Percentiles rank a stretch among this genome's conserved stretches.
Conservation (phyloP, 2,888 invertebrate genomes). For the Cynaeus angustus region DNA sequence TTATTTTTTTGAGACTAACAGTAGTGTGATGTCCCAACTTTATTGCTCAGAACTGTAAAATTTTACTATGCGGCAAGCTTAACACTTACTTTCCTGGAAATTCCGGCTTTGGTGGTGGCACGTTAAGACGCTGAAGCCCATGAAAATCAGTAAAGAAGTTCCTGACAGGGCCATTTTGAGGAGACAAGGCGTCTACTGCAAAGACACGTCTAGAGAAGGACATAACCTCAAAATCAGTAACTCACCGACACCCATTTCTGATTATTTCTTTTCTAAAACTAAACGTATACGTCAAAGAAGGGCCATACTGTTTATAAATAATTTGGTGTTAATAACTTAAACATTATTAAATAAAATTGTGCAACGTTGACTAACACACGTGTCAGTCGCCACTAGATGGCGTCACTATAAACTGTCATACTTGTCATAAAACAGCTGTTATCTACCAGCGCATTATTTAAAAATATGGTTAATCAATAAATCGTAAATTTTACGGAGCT, state of each 20-base stretch:
- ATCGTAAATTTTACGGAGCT: too few species aligned
- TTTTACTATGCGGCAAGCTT: too few species aligned
- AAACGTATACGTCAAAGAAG: neutral
- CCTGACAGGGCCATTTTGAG: constrained; percentile 9
- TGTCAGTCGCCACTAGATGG: neutral
- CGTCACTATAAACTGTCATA: too few species aligned
- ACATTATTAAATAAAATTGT: neutral
- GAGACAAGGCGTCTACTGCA: constrained; percentile 14
- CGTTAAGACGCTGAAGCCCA: constrained; percentile 58
- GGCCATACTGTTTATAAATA: neutral
- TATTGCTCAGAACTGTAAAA: too few species aligned
- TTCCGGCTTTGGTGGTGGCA: constrained; percentile 42
- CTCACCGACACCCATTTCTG: constrained; percentile 41
- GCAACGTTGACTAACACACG: neutral
- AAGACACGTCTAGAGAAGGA: neutral
- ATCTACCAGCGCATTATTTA: too few species aligned
- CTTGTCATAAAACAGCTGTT: too few species aligned
- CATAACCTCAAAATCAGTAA: constrained; percentile 13
- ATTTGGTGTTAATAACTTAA: neutral
- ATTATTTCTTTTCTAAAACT: neutral
- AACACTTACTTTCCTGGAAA: constrained; percentile 29
- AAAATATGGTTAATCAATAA: too few species aligned
- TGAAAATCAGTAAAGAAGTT: constrained; percentile 62
- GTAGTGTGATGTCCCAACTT: too few species aligned
- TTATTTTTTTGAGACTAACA: too few species aligned